Evolutionary conservation across 1,140 invertebrate genomes (phyloP).

Genomic region (Aphis craccivora): DNA sequence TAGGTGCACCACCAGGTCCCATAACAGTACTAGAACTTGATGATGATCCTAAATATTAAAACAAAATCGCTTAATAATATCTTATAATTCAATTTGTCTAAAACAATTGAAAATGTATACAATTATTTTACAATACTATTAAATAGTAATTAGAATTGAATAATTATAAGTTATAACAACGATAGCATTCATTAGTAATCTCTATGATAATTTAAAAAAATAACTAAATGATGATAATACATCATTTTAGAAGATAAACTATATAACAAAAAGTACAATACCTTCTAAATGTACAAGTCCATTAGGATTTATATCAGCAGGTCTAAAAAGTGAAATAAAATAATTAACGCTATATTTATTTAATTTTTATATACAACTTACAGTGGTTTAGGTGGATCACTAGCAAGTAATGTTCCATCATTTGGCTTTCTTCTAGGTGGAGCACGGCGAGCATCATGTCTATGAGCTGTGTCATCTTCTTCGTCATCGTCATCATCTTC

Average conservation of each 20-base stretch:
- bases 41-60: slow-evolving; percentile 41
- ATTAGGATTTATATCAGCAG: slow-evolving; percentile 46
- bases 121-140: neutral
- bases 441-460: slow-evolving; percentile 66
- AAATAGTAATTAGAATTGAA: neutral
- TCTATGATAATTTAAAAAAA: neutral
- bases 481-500: slow-evolving; percentile 64
- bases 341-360: neutral
- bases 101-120: neutral
- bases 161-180: neutral
- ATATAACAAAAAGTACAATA: neutral
- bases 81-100: neutral
- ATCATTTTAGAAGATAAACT: neutral
- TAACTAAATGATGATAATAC: neutral
- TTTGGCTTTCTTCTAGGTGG: slow-evolving; percentile 73
- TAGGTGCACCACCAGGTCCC: slow-evolving; percentile 77
- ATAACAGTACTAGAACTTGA: slow-evolving; percentile 35
- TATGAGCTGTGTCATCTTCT: slow-evolving; percentile 62
- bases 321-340: slow-evolving; percentile 38
- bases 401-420: slow-evolving; percentile 93
- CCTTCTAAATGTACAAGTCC: slow-evolving; percentile 53
- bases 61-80: neutral
- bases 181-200: neutral
- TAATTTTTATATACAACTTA: slow-evolving; percentile 69
- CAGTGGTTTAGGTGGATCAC: slow-evolving; percentile 95